Evolutionary conservation across 2,113 vertebrate genomes (phyloP).

Genomic region (Bos indicus): DNA sequence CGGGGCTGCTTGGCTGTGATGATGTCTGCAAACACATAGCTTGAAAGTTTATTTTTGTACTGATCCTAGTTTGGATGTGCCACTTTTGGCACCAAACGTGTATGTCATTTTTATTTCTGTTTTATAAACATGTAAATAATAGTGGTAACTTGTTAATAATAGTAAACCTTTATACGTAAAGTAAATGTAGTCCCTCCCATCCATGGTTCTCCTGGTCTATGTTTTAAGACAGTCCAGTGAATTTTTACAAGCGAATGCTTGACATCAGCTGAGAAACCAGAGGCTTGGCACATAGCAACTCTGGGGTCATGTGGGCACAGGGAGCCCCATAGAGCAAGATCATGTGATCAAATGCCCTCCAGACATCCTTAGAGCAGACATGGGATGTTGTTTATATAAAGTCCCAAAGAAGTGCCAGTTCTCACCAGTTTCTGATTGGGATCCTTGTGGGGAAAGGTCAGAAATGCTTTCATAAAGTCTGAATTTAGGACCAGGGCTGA

Average conservation of each 20-base stretch:
- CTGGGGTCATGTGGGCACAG: neutral
- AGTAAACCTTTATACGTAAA: slow-evolving; percentile 72
- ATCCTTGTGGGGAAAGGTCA: neutral
- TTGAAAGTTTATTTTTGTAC: slow-evolving; percentile 79
- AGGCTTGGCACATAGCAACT: neutral
- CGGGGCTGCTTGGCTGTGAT: slow-evolving; percentile 16
- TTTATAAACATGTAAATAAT: slow-evolving; percentile 77
- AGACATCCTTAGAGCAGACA: neutral
- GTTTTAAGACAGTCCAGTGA: neutral
- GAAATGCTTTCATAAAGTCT: neutral
- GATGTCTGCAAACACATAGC: slow-evolving; percentile 5
- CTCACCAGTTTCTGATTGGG: neutral
- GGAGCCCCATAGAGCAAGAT: neutral
- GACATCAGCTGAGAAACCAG: neutral
- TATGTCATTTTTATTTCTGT: slow-evolving; percentile 66
- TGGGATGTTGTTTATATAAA: neutral
- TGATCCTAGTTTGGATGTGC: slow-evolving; percentile 49
- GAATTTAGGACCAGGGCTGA: neutral
- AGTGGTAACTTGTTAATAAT: slow-evolving; percentile 64
- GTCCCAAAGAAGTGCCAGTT: neutral
- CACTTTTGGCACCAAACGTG: slow-evolving; percentile 62
- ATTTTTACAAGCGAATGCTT: neutral
- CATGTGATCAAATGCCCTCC: fast-evolving
- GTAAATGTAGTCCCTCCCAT: slow-evolving; percentile 65
- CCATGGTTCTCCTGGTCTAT: neutral